Evolutionary conservation across 2,888 invertebrate species (phyloP).

Genomic region (Rhimphoctona megacephalus): DNA sequence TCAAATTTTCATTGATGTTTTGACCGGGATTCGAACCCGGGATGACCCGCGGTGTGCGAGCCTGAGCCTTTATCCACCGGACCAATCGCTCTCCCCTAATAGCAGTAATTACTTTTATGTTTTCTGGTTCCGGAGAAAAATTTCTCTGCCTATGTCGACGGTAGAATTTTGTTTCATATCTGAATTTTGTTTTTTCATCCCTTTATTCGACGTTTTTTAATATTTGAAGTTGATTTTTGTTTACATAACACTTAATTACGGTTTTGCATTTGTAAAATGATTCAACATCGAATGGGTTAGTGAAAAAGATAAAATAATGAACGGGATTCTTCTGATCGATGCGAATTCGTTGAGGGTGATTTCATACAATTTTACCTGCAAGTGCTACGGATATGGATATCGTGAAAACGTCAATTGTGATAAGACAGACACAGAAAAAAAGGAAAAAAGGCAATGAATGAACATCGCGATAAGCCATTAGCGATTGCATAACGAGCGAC

Average conservation of each 20-base stretch:
- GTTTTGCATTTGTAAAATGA: neutral
- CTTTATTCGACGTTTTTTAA: neutral
- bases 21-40: too few species aligned
- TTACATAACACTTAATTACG: neutral
- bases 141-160: too few species aligned
- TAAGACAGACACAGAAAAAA: conserved; percentile 5
- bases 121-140: too few species aligned
- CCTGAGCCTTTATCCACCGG: too few species aligned
- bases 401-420: conserved; percentile 39
- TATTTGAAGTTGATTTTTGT: neutral
- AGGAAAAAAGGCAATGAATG: conserved; percentile 32
- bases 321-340: neutral
- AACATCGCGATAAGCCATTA: conserved; percentile 52
- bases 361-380: conserved; percentile 11
- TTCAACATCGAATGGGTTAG: neutral
- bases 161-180: too few species aligned
- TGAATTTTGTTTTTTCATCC: neutral
- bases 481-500: conserved; percentile 48
- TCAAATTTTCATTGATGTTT: too few species aligned
- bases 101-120: too few species aligned
- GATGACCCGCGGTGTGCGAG: too few species aligned
- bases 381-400: conserved; percentile 27
- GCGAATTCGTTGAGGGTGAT: conserved; percentile 9
- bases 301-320: neutral
- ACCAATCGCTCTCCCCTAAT: too few species aligned